Evolutionary conservation across 2,888 invertebrate species (phyloP).

Genomic region (Pristionchus fissidentatus): DNA sequence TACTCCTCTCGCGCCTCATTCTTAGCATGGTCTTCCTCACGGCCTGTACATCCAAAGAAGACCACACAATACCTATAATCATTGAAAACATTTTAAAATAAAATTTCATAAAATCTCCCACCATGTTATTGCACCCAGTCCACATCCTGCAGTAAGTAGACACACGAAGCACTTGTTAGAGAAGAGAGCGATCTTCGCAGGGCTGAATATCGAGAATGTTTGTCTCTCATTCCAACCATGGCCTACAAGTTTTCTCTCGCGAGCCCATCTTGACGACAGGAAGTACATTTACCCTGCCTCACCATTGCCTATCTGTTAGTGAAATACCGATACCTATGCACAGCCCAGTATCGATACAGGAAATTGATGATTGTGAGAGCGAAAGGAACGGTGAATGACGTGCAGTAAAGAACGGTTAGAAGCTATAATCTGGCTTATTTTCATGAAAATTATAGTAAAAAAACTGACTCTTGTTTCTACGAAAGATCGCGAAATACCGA

Average conservation of each 20-base stretch:
- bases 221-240: neutral
- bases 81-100: neutral
- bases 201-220: neutral
- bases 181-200: neutral
- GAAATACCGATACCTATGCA: no score
- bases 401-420: constrained; percentile 7
- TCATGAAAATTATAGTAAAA: no score
- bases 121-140: neutral
- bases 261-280: no score
- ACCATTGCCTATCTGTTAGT: no score
- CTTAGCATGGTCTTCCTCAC: neutral
- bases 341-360: constrained; percentile 34
- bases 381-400: constrained; percentile 1
- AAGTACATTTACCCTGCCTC: no score
- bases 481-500: neutral
- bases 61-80: neutral
- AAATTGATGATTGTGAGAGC: neutral
- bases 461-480: neutral
- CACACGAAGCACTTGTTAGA: neutral
- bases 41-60: neutral
- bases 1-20: neutral
- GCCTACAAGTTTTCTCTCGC: no score
- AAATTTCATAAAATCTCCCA: neutral
- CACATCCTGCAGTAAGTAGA: neutral
- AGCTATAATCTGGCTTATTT: no score